phyloP scores from a whole-genome alignment of 2,797 vertebrate genomes.

The Pristis pectinata region DNA sequence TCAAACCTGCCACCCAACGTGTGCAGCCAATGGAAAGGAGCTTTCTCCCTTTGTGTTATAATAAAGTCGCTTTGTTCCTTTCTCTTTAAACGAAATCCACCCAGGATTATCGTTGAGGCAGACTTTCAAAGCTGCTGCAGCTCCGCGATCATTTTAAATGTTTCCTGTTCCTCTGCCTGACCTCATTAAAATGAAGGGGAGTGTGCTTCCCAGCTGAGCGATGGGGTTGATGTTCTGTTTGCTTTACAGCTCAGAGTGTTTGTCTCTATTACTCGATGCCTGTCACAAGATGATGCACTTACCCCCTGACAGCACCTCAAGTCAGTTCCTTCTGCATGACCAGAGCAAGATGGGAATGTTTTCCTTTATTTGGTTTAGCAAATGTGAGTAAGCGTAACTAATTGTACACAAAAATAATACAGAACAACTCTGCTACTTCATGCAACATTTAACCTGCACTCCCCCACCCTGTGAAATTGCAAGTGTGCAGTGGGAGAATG shows the following conservation, averaged over 20 bases:
- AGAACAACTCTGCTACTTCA: neutral
- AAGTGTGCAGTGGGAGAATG: neutral
- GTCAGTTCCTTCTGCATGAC: neutral
- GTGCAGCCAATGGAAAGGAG: neutral
- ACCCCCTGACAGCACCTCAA: neutral
- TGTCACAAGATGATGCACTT: neutral
- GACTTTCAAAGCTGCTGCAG: neutral
- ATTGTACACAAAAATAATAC: neutral
- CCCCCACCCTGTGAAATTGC: neutral
- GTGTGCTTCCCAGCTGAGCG: neutral
- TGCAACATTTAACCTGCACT: neutral
- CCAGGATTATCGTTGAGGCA: too few relatives aligned
- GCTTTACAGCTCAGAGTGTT: neutral
- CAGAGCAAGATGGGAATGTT: neutral
- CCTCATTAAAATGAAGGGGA: neutral
- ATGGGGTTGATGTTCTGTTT: too few relatives aligned
- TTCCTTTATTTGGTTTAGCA: neutral
- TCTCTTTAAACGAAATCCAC: neutral
- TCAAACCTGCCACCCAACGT: neutral
- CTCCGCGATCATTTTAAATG: neutral
- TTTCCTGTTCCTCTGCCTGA: conserved; percentile 1
- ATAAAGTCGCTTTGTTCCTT: neutral
- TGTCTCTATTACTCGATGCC: neutral
- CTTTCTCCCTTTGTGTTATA: neutral
- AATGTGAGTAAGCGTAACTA: neutral